phyloP scores from a whole-genome alignment of 1,140 invertebrate genomes.

The Brachionus rubens region DNA sequence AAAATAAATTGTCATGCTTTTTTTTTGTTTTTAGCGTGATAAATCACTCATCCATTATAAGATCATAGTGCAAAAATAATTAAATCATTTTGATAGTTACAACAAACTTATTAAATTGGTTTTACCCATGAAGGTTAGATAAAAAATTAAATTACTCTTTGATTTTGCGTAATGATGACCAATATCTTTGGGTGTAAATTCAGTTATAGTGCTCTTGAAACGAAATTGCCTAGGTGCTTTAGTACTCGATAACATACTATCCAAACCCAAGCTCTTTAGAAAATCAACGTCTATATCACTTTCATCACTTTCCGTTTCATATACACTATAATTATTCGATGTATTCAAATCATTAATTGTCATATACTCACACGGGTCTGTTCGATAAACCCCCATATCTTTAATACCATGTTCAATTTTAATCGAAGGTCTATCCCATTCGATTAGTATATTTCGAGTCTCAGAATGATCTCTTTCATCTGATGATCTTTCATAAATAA shows the following conservation, averaged over 20 bases:
- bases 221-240: no score
- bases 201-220: no score
- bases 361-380: neutral
- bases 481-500: slow-evolving; percentile 35
- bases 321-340: neutral
- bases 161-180: no score
- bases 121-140: no score
- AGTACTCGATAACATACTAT: neutral
- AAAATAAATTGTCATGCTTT: no score
- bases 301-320: slow-evolving; percentile 9
- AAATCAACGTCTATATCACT: neutral
- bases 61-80: no score
- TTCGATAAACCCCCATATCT: neutral
- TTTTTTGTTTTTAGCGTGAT: no score
- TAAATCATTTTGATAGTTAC: no score
- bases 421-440: slow-evolving; percentile 12
- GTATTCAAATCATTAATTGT: neutral
- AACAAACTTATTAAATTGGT: no score
- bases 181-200: no score
- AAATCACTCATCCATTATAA: no score
- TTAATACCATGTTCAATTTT: neutral
- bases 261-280: neutral
- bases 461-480: neutral
- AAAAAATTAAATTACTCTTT: no score
- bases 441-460: slow-evolving; percentile 26